phyloP scores from a whole-genome alignment of 2,113 vertebrate species.

The Ginglymostoma cirratum region DNA sequence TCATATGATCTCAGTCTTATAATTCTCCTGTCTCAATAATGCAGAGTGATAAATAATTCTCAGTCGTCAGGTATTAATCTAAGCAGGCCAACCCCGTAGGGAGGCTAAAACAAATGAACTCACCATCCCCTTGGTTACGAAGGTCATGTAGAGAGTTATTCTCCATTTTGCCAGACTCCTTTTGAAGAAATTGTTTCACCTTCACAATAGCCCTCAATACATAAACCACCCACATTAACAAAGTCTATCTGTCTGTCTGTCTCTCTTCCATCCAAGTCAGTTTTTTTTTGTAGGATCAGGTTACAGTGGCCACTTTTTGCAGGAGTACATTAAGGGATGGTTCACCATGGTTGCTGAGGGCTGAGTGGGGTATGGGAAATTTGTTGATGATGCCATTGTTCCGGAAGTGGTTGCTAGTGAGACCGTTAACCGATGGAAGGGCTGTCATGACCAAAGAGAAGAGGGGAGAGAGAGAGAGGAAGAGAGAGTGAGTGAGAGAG shows the following conservation, averaged over 20 bases:
- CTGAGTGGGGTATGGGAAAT: no score
- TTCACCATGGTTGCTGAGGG: no score
- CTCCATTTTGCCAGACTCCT: not conserved
- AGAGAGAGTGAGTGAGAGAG: no score
- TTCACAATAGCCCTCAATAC: not conserved
- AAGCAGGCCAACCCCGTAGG: not conserved
- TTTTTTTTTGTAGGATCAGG: not conserved
- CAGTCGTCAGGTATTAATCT: not conserved
- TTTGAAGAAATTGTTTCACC: not conserved
- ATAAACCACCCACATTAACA: no score
- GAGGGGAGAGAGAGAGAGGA: no score
- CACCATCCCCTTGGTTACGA: not conserved
- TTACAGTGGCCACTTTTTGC: no score
- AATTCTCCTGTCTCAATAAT: not conserved
- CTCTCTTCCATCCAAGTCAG: not conserved
- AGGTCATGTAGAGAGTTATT: not conserved
- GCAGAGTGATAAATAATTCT: not conserved
- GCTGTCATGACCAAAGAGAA: no score
- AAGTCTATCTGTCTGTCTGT: no score
- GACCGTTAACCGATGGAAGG: no score
- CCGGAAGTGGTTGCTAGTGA: no score
- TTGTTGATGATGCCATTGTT: no score
- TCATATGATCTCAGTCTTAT: not conserved
- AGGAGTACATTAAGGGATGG: no score
- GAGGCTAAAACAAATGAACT: not conserved